phyloP scores from a whole-genome alignment of 37 sponge, comb jelly and placozoan species.

The Agelas oroides region DNA sequence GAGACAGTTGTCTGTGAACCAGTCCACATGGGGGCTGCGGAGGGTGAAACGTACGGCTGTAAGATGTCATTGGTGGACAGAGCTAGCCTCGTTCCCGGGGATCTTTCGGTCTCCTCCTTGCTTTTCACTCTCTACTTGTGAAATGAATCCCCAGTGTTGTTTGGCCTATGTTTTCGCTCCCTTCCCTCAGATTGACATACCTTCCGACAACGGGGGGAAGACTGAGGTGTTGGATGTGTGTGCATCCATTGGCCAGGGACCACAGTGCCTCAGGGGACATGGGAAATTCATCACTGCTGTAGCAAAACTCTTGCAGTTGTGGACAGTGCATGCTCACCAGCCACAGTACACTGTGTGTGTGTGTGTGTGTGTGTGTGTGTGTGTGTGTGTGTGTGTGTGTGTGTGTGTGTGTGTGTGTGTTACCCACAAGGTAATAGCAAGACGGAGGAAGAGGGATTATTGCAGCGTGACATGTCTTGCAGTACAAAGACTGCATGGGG shows the following conservation, averaged over 20 bases:
- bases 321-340: slow-evolving; percentile 54
- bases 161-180: too few relatives aligned
- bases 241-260: slow-evolving; percentile 65
- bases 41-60: background rate
- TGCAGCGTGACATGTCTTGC: background rate
- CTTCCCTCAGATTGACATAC: background rate
- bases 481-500: background rate
- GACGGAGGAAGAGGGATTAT: too few relatives aligned
- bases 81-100: too few relatives aligned
- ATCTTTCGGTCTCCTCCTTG: too few relatives aligned
- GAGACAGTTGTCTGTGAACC: slow-evolving; percentile 55
- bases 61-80: background rate
- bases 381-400: background rate
- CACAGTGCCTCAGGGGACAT: slow-evolving; percentile 58
- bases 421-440: too few relatives aligned
- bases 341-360: slow-evolving; percentile 37
- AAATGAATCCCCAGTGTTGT: too few relatives aligned
- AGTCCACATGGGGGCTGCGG: background rate
- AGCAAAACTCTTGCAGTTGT: slow-evolving; percentile 18
- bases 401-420: too few relatives aligned
- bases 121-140: too few relatives aligned
- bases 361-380: background rate
- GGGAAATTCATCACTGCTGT: slow-evolving; percentile 71
- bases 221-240: slow-evolving; percentile 26
- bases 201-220: slow-evolving; percentile 42